Percentiles rank a stretch among this genome's conserved stretches.
Conservation (phyloP, 2,888 invertebrate genomes). For the Polydrusus cervinus region DNA sequence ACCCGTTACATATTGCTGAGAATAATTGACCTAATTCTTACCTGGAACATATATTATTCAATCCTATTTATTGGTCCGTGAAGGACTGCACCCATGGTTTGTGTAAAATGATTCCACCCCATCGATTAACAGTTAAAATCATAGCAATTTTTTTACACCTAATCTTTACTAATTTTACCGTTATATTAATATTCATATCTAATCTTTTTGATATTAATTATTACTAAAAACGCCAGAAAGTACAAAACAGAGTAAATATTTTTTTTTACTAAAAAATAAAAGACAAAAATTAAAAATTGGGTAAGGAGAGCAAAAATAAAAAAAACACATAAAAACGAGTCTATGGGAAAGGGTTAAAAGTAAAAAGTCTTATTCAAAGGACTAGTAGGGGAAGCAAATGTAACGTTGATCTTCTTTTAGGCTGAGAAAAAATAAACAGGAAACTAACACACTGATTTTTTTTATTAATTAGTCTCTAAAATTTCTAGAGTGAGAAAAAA, state of each 20-base stretch:
- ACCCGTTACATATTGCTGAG: too few species aligned
- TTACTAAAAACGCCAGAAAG: slow-evolving; percentile 26
- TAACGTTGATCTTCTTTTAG: slow-evolving; percentile 75
- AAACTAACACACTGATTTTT: slow-evolving; percentile 67
- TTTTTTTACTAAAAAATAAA: slow-evolving; percentile 36
- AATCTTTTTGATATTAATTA: slow-evolving; percentile 14
- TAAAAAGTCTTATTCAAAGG: slow-evolving; percentile 52
- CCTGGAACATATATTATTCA: too few species aligned
- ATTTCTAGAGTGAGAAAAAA: slow-evolving; percentile 38
- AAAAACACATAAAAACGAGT: slow-evolving; percentile 53
- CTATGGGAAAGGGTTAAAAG: slow-evolving; percentile 52
- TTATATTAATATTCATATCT: slow-evolving; percentile 21
- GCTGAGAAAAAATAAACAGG: slow-evolving; percentile 65
- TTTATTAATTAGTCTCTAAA: slow-evolving; percentile 30
- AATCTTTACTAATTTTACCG: slow-evolving; percentile 9
- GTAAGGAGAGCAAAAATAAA: slow-evolving; percentile 35
- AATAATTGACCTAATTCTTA: too few species aligned
- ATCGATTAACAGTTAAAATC: not conserved
- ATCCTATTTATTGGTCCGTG: too few species aligned
- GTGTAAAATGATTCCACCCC: too few species aligned
- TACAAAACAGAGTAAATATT: slow-evolving; percentile 32
- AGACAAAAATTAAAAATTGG: slow-evolving; percentile 26
- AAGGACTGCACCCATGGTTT: too few species aligned
- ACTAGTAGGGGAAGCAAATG: slow-evolving; percentile 68
- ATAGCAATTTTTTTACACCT: slow-evolving; percentile 6